A percentile compares a stretch with the other conserved stretches of the same genome.
Evolutionary conservation across 1,140 invertebrate genomes (phyloP).

Genomic region (Xylocopa sonorina): DNA sequence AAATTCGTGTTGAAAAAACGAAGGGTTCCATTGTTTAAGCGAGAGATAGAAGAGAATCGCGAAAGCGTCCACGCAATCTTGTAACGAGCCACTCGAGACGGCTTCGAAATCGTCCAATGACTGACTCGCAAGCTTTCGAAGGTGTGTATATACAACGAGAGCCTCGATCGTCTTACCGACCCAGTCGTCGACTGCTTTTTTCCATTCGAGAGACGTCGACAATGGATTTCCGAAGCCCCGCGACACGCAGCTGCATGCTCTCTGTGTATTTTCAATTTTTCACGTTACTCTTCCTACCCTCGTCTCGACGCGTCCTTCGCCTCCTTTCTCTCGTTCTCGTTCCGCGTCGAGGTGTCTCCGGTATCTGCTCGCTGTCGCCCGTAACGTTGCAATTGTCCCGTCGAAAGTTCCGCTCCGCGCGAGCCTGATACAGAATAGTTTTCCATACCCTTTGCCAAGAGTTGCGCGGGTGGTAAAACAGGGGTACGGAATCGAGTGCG

Average conservation of each 20-base stretch:
- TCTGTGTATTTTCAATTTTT: conserved; percentile 71
- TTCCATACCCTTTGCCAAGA: too few species aligned
- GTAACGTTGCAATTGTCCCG: conserved; percentile 15
- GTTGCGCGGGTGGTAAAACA: conserved; percentile 28
- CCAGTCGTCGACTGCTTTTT: conserved; percentile 13
- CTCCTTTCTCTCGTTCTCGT: not conserved
- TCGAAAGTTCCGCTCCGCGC: conserved; percentile 52
- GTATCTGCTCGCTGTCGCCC: not conserved
- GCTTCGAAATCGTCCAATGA: conserved; percentile 71
- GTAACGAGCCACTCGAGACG: conserved; percentile 64
- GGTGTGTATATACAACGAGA: conserved; percentile 73
- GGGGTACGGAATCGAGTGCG: conserved; percentile 39
- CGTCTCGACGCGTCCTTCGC: conserved; percentile 10
- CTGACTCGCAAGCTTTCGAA: conserved; percentile 67
- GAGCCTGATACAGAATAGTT: conserved; percentile 24
- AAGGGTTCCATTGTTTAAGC: too few species aligned
- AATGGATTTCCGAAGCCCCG: conserved; percentile 41
- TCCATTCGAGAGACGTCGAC: conserved; percentile 25
- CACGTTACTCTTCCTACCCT: conserved; percentile 25
- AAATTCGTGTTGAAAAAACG: not conserved
- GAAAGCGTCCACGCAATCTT: not conserved
- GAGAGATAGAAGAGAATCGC: too few species aligned
- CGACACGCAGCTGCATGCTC: conserved; percentile 36
- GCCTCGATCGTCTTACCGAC: conserved; percentile 42
- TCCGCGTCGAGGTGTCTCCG: not conserved